Evolutionary conservation across 2,113 vertebrate species (phyloP).

Genomic region (Dolichallabes microphthalmus): DNA sequence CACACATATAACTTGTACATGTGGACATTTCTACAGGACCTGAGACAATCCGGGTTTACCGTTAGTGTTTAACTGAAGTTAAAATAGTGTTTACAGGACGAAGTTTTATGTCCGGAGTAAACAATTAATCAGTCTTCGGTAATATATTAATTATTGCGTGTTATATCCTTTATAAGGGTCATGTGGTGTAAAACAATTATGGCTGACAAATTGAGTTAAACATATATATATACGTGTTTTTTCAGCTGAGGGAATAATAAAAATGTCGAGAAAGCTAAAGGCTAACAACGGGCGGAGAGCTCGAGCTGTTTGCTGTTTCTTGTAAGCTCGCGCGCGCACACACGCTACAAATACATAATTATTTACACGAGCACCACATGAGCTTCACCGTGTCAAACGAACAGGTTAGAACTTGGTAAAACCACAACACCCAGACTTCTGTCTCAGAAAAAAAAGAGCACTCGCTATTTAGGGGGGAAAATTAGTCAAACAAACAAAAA

Average conservation of each 20-base stretch:
- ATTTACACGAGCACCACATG: not conserved
- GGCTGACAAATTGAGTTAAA: too few species aligned
- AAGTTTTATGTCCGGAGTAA: too few species aligned
- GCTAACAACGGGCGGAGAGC: not conserved
- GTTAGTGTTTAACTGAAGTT: not conserved
- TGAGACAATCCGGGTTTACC: not conserved
- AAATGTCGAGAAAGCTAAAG: not conserved
- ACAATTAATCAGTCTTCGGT: not conserved
- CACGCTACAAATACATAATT: not conserved
- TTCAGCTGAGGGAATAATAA: not conserved
- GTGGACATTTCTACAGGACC: not conserved
- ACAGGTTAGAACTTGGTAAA: not conserved
- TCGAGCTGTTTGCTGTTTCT: not conserved
- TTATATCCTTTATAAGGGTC: not conserved
- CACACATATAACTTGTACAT: not conserved
- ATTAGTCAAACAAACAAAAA: not conserved
- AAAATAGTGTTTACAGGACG: not conserved
- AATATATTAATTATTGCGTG: not conserved
- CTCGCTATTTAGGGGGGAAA: not conserved
- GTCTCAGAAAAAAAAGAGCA: not conserved
- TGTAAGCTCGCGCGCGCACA: not conserved
- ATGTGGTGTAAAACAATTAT: too few species aligned
- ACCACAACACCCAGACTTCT: not conserved
- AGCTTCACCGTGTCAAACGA: not conserved
- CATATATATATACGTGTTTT: not conserved